A percentile compares a stretch with the other conserved stretches of the same genome.
These are phyloP conservation scores for Euura saliciscinereae DNA, from an alignment of 1,140 invertebrate species.

Conservation along the genomic window DNA sequence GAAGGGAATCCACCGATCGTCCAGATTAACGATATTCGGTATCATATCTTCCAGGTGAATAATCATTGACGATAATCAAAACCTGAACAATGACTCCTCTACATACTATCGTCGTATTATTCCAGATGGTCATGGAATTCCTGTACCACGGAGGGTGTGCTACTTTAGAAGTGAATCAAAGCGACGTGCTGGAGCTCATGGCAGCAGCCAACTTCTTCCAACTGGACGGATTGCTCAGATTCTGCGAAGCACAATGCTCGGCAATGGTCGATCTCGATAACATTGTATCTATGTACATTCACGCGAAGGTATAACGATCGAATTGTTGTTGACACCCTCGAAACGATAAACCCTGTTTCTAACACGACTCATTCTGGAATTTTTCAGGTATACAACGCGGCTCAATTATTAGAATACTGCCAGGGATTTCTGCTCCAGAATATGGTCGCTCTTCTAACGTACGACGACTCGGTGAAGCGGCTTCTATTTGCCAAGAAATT, in stretches of 20 bases:
- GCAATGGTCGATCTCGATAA: slow-evolving; percentile 85
- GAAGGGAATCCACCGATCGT: slow-evolving; percentile 82
- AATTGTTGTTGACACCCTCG: too few relatives aligned
- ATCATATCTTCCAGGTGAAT: slow-evolving; percentile 86
- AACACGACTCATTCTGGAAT: slow-evolving; percentile 14
- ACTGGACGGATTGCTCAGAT: slow-evolving; percentile 81
- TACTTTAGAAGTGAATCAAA: slow-evolving; percentile 75
- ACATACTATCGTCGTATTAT: slow-evolving; percentile 22
- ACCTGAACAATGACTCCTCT: background rate
- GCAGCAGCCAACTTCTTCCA: slow-evolving; percentile 93
- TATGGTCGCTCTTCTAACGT: slow-evolving; percentile 90
- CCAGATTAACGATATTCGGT: slow-evolving; percentile 91
- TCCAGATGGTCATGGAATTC: slow-evolving; percentile 90
- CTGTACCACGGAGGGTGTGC: slow-evolving; percentile 87
- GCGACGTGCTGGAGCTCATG: slow-evolving; percentile 86
- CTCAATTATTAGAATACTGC: slow-evolving; percentile 85
- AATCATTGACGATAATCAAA: background rate
- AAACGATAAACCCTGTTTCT: too few relatives aligned
- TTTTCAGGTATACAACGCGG: slow-evolving; percentile 83
- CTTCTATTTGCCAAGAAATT: slow-evolving; percentile 87
- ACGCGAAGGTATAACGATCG: slow-evolving; percentile 75
- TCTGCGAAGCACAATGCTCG: slow-evolving; percentile 85
- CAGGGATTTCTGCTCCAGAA: slow-evolving; percentile 91
- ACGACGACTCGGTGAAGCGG: slow-evolving; percentile 88
- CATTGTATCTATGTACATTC: slow-evolving; percentile 91